These are phyloP conservation scores for Tetropium fuscum DNA, from an alignment of 2,888 invertebrate species.

Conservation along the genomic window DNA sequence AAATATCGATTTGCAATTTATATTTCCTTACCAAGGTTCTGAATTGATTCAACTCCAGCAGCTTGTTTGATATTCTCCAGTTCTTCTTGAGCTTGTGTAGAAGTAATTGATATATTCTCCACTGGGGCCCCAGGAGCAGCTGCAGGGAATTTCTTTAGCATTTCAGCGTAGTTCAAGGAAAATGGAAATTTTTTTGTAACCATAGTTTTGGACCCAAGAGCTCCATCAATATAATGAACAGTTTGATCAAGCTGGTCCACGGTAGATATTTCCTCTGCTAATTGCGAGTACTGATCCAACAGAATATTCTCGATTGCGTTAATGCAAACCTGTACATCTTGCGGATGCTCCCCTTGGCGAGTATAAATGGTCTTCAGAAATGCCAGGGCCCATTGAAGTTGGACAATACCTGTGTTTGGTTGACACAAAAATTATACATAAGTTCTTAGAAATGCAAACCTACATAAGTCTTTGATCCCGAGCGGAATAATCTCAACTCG, in stretches of 20 bases:
- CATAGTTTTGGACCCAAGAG: conserved; percentile 41
- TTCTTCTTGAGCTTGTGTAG: conserved; percentile 46
- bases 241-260: conserved; percentile 42
- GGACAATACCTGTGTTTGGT: conserved; percentile 59
- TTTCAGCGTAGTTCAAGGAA: conserved; percentile 59
- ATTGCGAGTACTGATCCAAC: conserved; percentile 61
- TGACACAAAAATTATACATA: not conserved
- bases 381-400: conserved; percentile 64
- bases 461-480: no score
- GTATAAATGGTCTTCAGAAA: conserved; percentile 62
- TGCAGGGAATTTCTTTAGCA: conserved; percentile 43
- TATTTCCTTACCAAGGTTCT: conserved; percentile 42
- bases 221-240: conserved; percentile 43
- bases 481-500: no score
- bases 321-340: conserved; percentile 62
- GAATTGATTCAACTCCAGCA: conserved; percentile 51
- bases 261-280: conserved; percentile 41
- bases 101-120: conserved; percentile 38
- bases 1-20: not conserved
- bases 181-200: conserved; percentile 52
- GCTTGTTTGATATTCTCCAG: conserved; percentile 50
- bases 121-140: conserved; percentile 12
- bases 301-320: conserved; percentile 61
- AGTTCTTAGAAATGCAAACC: not conserved
- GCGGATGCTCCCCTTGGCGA: conserved; percentile 57